These are phyloP conservation scores for Heliconius eleuchia DNA, from an alignment of 1,140 invertebrate species.

Conservation along the genomic window DNA sequence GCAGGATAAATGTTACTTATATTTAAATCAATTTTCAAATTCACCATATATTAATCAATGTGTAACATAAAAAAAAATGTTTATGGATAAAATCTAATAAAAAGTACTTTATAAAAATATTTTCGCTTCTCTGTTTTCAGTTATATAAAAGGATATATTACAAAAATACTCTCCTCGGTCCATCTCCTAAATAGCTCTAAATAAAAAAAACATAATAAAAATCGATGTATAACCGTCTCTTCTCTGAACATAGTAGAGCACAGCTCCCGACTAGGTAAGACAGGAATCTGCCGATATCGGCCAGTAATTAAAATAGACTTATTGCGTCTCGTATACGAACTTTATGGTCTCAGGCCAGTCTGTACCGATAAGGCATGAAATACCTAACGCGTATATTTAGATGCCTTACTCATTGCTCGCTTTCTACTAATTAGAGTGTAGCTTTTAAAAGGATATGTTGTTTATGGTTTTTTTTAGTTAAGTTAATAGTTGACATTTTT, in stretches of 20 bases:
- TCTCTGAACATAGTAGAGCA: constrained; percentile 60
- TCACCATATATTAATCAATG: too few species aligned
- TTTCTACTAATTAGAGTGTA: constrained; percentile 27
- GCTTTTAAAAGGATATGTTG: not conserved
- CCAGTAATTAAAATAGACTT: constrained; percentile 80
- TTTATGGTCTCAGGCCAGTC: constrained; percentile 42
- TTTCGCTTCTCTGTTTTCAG: too few species aligned
- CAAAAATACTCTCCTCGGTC: not conserved
- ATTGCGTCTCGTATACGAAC: constrained; percentile 64
- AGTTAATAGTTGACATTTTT: not conserved
- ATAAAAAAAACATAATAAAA: not conserved
- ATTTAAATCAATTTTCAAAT: too few species aligned
- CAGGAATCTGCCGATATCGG: constrained; percentile 79
- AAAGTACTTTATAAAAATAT: too few species aligned
- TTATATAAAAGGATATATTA: not conserved
- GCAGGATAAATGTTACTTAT: too few species aligned
- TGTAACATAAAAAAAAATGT: too few species aligned
- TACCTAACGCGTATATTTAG: constrained; percentile 38
- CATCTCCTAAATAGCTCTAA: not conserved
- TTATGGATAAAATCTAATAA: too few species aligned
- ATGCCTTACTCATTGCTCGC: constrained; percentile 30
- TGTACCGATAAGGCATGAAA: constrained; percentile 22
- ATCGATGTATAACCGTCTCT: constrained; percentile 32
- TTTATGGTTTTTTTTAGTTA: not conserved
- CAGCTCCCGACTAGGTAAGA: constrained; percentile 75